A percentile compares a stretch with the other conserved stretches of the same genome.
Conservation (phyloP, 2,888 invertebrate species). For the Drosophila maculinotata region DNA sequence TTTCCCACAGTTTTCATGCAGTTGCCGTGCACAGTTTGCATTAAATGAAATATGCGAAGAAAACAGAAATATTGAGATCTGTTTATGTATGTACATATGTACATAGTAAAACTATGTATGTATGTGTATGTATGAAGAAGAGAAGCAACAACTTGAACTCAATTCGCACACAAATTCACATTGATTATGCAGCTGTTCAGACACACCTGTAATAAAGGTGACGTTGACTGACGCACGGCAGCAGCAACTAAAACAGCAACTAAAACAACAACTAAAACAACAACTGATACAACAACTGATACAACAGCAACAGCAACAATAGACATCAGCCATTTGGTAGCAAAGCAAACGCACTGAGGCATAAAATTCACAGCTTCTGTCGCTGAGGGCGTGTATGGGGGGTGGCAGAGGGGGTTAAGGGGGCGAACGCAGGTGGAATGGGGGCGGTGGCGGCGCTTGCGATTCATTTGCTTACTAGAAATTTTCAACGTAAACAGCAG, state of each 20-base stretch:
- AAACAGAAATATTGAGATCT: too few species aligned
- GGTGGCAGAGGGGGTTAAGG: not conserved
- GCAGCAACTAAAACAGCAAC: constrained; percentile 15
- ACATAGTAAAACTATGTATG: constrained; percentile 1
- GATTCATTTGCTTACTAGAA: constrained; percentile 68
- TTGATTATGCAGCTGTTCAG: constrained; percentile 66
- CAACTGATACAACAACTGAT: constrained; percentile 16
- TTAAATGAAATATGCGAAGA: constrained; percentile 29
- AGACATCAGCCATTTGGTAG: constrained; percentile 47
- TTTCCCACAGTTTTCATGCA: too few species aligned
- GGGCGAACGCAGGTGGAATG: not conserved
- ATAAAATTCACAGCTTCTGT: constrained; percentile 42
- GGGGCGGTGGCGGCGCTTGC: constrained; percentile 15
- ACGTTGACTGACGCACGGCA: constrained; percentile 38
- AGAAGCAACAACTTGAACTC: constrained; percentile 56
- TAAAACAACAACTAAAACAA: constrained; percentile 2
- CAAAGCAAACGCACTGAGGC: constrained; percentile 64
- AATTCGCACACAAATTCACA: constrained; percentile 67
- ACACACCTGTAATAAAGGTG: constrained; percentile 67
- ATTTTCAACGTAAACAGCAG: constrained; percentile 50
- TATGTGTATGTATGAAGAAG: constrained; percentile 1
- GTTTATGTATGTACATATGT: constrained; percentile 3
- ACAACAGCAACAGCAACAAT: constrained; percentile 1
- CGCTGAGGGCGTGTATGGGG: not conserved
- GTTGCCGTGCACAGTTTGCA: constrained; percentile 37